Base-by-base conservation (phyloP, 2,797 vertebrate genomes). In the Aplochiton taeniatus region DNA sequence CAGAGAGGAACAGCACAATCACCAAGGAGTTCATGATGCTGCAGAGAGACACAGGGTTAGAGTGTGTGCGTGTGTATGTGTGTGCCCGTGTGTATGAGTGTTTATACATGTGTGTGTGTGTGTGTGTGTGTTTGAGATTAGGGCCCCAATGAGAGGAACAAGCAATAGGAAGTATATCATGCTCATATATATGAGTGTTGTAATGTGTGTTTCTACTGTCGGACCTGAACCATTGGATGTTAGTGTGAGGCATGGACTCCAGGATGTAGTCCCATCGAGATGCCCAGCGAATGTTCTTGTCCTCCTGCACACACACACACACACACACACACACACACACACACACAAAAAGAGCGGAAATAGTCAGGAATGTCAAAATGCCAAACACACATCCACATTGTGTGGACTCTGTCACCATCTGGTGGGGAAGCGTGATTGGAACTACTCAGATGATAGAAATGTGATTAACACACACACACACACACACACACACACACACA, bases 21-120 rank as follows among this genome's bases (percentile, higher is more conserved):
- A 97, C 95, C 84, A 98, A 72, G 0, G 96, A 98, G 91, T 98
- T 98, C 96, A 97, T 97, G 67, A 97, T 98, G 87, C 96, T 97
- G n/a, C n/a, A 64, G 11, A 54, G 12, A 64, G 17, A 4, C 41
- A 10, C 14, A 20, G 46, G 8, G 49, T 10, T 45, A 57, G 18
- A 43, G 20, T 54, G 16, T 13, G 51, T 11, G 17, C 12, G 43
- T 31, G 49, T 1, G 47, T 41, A 20, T 42, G 20, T 51, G n/a
- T 42, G 60, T 61, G 47, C 50, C 45, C 49, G 46, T 61, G 46
- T 20, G 45, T 61, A 18, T 20, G 58, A 19, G 45, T 53, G 61
- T 44, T 31, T 18, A 14, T 12, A 11, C 9, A 45, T 48, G 58
- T 49, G 13, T 14, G 62, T 47, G 42, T 65, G 63, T 65, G 63